phyloP scores from a whole-genome alignment of 2,113 vertebrate species.

The Nycticebus coucang region DNA sequence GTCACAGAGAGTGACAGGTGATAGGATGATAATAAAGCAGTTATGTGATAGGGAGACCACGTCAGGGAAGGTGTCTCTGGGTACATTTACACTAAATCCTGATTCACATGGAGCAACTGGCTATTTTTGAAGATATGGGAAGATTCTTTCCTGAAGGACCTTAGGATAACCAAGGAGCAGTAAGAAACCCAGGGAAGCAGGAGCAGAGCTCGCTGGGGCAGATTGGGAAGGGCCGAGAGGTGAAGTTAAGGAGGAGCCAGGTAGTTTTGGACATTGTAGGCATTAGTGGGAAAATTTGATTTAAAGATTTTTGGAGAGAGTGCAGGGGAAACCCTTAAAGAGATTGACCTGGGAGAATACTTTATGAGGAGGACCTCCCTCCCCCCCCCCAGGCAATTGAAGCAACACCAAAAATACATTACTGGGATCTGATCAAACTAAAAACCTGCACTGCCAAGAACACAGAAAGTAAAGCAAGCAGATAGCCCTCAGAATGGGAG shows the following conservation, averaged over 20 bases:
- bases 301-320: neutral
- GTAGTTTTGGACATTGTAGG: neutral
- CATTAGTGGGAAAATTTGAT: neutral
- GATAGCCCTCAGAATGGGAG: too few relatives aligned
- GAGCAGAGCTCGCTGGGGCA: neutral
- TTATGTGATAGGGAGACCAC: neutral
- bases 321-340: too few relatives aligned
- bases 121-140: neutral
- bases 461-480: too few relatives aligned
- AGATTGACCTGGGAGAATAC: too few relatives aligned
- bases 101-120: neutral
- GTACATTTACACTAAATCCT: neutral
- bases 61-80: neutral
- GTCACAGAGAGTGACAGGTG: neutral
- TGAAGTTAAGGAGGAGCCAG: rapidly evolving
- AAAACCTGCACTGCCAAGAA: too few relatives aligned
- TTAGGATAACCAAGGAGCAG: neutral
- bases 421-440: too few relatives aligned
- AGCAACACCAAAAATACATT: too few relatives aligned
- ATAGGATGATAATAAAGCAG: neutral
- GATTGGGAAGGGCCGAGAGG: neutral
- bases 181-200: neutral
- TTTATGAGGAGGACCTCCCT: too few relatives aligned
- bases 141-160: neutral
- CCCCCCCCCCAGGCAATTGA: too few relatives aligned